phyloP scores from a whole-genome alignment of 1,140 invertebrate species.

The Ephestia elutella region DNA sequence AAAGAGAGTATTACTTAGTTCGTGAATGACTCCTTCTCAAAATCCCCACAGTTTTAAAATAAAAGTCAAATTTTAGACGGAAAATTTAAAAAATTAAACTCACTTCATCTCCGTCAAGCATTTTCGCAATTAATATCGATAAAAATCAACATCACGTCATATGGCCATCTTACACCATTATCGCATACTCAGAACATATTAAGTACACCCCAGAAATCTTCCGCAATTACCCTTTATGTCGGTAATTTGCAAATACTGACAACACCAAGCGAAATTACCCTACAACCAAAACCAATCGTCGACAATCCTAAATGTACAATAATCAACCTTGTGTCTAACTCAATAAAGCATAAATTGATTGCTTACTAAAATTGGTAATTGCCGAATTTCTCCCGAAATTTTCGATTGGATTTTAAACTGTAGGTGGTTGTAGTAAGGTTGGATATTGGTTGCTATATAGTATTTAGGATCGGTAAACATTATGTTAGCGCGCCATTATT shows the following conservation, averaged over 20 bases:
- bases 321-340: slow-evolving; percentile 16
- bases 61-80: neutral
- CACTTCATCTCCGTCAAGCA: neutral
- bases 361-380: slow-evolving; percentile 21
- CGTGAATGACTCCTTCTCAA: too few relatives aligned
- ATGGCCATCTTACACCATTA: slow-evolving; percentile 33
- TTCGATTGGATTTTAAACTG: slow-evolving; percentile 25
- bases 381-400: slow-evolving; percentile 22
- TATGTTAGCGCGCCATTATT: slow-evolving; percentile 66
- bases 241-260: slow-evolving; percentile 60
- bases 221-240: slow-evolving; percentile 56
- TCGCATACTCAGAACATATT: slow-evolving; percentile 45
- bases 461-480: slow-evolving; percentile 55
- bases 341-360: slow-evolving; percentile 12
- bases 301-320: slow-evolving; percentile 2
- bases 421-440: slow-evolving; percentile 23
- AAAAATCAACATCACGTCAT: slow-evolving; percentile 16
- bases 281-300: slow-evolving; percentile 15
- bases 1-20: too few relatives aligned
- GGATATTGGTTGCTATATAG: slow-evolving; percentile 11
- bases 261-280: slow-evolving; percentile 37
- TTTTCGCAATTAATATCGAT: slow-evolving; percentile 11
- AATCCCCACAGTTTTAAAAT: too few relatives aligned
- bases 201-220: slow-evolving; percentile 36
- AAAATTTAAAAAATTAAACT: neutral